Evolutionary conservation across 1,140 invertebrate species (phyloP).

Genomic region (Drosophila quadrilineata): DNA sequence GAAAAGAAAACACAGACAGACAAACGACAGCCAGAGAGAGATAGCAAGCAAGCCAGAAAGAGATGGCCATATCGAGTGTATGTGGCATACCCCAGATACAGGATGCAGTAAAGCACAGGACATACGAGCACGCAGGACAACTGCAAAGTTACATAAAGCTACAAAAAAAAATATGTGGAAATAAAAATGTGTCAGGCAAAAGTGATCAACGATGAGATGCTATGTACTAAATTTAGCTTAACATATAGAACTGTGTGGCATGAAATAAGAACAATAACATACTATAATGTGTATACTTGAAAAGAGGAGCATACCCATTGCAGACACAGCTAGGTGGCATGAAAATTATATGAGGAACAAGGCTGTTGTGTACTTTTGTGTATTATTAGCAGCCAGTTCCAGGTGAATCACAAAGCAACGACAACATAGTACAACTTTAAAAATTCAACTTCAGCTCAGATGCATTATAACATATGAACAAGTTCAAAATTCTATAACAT

Average conservation of each 20-base stretch:
- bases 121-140: conserved; percentile 31
- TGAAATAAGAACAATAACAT: too few relatives aligned
- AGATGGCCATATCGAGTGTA: not conserved
- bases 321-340: too few relatives aligned
- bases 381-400: conserved; percentile 52
- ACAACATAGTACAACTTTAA: not conserved
- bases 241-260: too few relatives aligned
- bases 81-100: conserved; percentile 16
- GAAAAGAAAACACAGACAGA: conserved; percentile 29
- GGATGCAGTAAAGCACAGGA: conserved; percentile 28
- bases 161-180: not conserved
- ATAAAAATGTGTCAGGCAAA: too few relatives aligned
- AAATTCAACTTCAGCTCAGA: not conserved
- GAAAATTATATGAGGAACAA: too few relatives aligned
- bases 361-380: conserved; percentile 57
- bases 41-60: conserved; percentile 13
- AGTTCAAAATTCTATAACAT: too few relatives aligned
- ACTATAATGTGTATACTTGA: too few relatives aligned
- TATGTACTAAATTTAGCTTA: too few relatives aligned
- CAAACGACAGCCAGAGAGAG: not conserved
- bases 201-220: too few relatives aligned
- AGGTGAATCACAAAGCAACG: conserved; percentile 10
- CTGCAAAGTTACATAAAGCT: conserved; percentile 52
- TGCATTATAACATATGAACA: not conserved
- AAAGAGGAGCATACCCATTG: conserved; percentile 30